These are phyloP conservation scores for Teinopalpus imperialis DNA, from an alignment of 2,888 invertebrate genomes.

Conservation along the genomic window DNA sequence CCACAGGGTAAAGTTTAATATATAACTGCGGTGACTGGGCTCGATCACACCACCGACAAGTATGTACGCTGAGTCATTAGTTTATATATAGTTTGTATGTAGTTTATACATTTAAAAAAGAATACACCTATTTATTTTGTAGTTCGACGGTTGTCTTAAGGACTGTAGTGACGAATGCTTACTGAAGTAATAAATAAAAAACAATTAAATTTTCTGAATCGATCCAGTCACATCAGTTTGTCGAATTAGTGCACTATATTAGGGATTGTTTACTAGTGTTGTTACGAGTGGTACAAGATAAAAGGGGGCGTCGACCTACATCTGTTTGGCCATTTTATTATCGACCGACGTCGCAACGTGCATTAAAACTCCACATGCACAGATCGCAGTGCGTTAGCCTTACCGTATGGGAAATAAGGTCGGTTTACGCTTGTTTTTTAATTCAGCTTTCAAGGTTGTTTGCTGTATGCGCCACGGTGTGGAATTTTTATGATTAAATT, in stretches of 20 bases:
- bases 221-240: conserved; percentile 3
- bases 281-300: conserved; percentile 17
- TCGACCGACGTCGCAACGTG: conserved; percentile 10
- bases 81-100: too few relatives aligned
- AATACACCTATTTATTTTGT: too few relatives aligned
- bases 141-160: too few relatives aligned
- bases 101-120: too few relatives aligned
- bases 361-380: neutral
- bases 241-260: conserved; percentile 3
- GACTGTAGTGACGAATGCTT: too few relatives aligned
- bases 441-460: conserved; percentile 16
- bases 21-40: too few relatives aligned
- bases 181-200: too few relatives aligned
- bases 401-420: conserved; percentile 4
- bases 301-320: conserved; percentile 26
- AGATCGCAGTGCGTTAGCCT: neutral
- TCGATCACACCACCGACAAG: too few relatives aligned
- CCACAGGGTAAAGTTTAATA: too few relatives aligned
- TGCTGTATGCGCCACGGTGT: conserved; percentile 4
- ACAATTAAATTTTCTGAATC: too few relatives aligned
- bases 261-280: conserved; percentile 17
- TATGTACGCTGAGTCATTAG: too few relatives aligned
- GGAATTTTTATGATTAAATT: conserved; percentile 16
- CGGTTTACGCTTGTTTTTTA: neutral
- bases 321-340: conserved; percentile 23